A percentile compares a stretch with the other conserved stretches of the same genome.
Evolutionary conservation across 2,888 invertebrate species (phyloP).

Genomic region (Amorpha juglandis): DNA sequence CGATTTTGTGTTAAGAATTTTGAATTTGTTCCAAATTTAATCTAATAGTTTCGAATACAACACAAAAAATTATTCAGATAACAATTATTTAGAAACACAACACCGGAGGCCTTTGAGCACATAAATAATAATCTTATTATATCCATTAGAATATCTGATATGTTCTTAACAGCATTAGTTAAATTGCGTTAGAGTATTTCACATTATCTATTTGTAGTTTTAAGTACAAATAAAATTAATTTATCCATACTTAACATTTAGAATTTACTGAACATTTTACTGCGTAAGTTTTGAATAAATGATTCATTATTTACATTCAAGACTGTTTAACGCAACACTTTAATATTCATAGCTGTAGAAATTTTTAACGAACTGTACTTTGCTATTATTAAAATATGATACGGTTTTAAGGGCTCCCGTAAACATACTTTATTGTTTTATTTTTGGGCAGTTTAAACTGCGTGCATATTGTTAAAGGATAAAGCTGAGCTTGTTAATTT

Average conservation of each 20-base stretch:
- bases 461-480: conserved; percentile 4
- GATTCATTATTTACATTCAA: not conserved
- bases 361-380: conserved; percentile 10
- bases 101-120: too few relatives aligned
- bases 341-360: conserved; percentile 9
- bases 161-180: too few relatives aligned
- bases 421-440: conserved; percentile 2
- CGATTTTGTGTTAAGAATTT: too few relatives aligned
- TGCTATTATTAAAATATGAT: conserved; percentile 14
- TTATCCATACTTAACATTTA: not conserved
- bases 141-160: too few relatives aligned
- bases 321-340: not conserved
- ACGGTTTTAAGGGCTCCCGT: not conserved
- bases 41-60: too few relatives aligned
- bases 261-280: too few relatives aligned
- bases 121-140: too few relatives aligned
- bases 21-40: too few relatives aligned
- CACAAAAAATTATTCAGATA: too few relatives aligned
- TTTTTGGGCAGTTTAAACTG: not conserved
- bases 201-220: too few relatives aligned
- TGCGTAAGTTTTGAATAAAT: not conserved
- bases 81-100: too few relatives aligned
- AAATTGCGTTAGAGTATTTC: too few relatives aligned
- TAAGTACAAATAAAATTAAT: not conserved
- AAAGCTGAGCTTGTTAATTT: conserved; percentile 7